A percentile compares a stretch with the other conserved stretches of the same genome.
These are phyloP conservation scores for Apeira syringaria DNA, from an alignment of 2,888 invertebrate genomes.

Conservation along the genomic window DNA sequence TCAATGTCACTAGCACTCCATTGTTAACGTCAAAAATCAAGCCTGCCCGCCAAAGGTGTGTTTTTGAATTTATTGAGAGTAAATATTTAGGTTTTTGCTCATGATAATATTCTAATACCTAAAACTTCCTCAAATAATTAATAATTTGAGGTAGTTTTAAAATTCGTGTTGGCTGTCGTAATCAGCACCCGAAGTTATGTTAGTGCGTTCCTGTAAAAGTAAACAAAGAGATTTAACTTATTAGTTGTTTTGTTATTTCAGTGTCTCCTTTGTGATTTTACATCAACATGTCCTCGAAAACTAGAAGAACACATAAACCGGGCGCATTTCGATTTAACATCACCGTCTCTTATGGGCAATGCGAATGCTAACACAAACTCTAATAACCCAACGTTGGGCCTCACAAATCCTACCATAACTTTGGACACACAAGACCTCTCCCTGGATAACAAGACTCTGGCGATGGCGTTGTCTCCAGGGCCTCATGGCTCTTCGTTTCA, in stretches of 20 bases:
- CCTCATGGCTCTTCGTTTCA: constrained; percentile 83
- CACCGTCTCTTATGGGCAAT: constrained; percentile 83
- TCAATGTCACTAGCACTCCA: no score
- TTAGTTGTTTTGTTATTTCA: constrained; percentile 56
- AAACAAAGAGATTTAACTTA: neutral
- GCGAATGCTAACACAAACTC: constrained; percentile 64
- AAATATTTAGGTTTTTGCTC: no score
- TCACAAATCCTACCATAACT: constrained; percentile 60
- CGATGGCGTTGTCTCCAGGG: constrained; percentile 76
- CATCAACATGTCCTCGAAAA: constrained; percentile 88
- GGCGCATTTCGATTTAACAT: constrained; percentile 92
- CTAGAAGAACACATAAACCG: constrained; percentile 93
- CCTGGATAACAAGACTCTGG: constrained; percentile 43
- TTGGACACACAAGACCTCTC: constrained; percentile 52
- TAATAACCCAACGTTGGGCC: constrained; percentile 56
- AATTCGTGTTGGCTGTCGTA: no score
- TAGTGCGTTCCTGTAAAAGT: no score
- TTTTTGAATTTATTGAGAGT: no score
- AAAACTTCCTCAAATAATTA: no score
- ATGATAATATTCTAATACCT: no score
- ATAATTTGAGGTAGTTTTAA: no score
- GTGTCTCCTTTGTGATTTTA: constrained; percentile 91
- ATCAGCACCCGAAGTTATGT: no score
- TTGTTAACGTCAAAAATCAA: no score
- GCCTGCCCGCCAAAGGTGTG: no score